These are phyloP conservation scores for Clarias batrachus DNA, from an alignment of 2,113 vertebrate species.

Conservation along the genomic window DNA sequence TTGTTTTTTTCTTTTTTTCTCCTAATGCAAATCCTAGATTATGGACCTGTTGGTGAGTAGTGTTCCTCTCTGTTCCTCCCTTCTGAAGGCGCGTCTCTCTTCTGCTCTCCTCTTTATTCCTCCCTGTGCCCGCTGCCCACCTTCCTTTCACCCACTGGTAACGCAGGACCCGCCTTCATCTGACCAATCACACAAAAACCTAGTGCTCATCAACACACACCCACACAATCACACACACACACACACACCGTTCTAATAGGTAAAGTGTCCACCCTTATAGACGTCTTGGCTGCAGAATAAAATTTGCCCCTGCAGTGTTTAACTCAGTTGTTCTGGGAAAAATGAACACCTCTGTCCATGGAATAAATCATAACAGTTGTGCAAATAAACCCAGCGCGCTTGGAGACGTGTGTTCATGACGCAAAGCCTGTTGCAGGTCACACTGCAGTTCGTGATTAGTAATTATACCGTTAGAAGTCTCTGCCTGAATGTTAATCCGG, in stretches of 20 bases:
- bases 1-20: constrained; percentile 28
- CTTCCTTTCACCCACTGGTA: constrained; percentile 60
- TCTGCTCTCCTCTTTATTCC: constrained; percentile 56
- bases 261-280: background rate
- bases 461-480: background rate
- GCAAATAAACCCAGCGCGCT: background rate
- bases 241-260: constrained; percentile 3
- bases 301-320: background rate
- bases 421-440: background rate
- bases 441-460: background rate
- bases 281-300: background rate
- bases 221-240: constrained; percentile 40
- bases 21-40: constrained; percentile 42
- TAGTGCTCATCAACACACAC: constrained; percentile 40
- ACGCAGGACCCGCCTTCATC: constrained; percentile 54
- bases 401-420: background rate
- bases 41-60: constrained; percentile 31
- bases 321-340: background rate
- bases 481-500: background rate
- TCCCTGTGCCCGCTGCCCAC: constrained; percentile 52
- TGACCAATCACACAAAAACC: constrained; percentile 67
- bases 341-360: background rate
- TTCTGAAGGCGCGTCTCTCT: constrained; percentile 17
- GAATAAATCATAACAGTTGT: background rate
- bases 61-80: background rate